Conservation (phyloP, 2,113 vertebrate genomes). For the Eupsittula cactorum region DNA sequence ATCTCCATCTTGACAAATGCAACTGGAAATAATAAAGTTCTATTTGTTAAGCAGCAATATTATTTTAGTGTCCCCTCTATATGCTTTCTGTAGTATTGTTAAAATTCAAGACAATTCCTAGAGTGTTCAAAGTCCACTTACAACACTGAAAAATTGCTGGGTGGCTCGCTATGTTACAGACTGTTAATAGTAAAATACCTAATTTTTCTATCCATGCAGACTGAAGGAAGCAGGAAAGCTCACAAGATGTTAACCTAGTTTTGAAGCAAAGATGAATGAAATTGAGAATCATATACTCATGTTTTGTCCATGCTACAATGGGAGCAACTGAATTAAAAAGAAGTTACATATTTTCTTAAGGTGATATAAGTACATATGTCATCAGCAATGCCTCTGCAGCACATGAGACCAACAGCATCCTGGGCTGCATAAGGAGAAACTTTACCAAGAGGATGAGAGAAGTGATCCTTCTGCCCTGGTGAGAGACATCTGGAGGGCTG, state of each 20-base stretch:
- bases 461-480: background rate
- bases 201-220: background rate
- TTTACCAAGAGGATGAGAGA: background rate
- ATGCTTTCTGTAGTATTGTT: background rate
- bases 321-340: background rate
- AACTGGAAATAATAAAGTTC: background rate
- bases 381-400: background rate
- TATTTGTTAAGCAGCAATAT: background rate
- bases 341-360: background rate
- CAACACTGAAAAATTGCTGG: background rate
- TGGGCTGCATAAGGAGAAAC: background rate
- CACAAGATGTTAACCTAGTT: background rate
- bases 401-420: background rate
- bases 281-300: background rate
- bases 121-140: background rate
- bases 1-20: background rate
- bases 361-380: background rate
- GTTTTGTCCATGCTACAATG: background rate
- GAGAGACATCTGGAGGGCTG: background rate
- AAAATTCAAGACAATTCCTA: background rate
- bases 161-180: background rate
- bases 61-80: fast-evolving
- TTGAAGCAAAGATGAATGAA: background rate
- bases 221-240: background rate
- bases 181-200: background rate